Evolutionary conservation across 2,113 vertebrate genomes (phyloP).

Genomic region (Ictalurus furcatus): DNA sequence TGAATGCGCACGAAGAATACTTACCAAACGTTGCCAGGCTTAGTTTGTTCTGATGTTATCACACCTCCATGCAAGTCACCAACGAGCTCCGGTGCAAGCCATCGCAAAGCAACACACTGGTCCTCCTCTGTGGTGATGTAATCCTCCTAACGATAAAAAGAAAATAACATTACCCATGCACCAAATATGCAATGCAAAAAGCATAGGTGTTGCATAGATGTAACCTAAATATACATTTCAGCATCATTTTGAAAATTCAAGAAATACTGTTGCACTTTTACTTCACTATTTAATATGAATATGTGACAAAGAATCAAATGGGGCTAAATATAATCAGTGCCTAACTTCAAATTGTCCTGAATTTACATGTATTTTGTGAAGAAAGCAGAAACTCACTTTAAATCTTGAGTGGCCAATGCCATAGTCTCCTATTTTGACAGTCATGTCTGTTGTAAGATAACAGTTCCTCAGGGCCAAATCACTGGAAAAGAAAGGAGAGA

Average conservation of each 20-base stretch:
- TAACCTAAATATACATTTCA: conserved; percentile 50
- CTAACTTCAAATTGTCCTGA: neutral
- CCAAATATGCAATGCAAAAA: neutral
- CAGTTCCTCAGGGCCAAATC: conserved; percentile 95
- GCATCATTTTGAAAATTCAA: conserved; percentile 58
- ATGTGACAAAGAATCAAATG: neutral
- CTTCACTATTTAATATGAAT: neutral
- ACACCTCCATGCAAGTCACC: conserved; percentile 90
- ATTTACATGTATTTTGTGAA: neutral
- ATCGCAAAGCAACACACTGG: conserved; percentile 86
- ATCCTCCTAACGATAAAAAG: conserved; percentile 79
- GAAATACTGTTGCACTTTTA: neutral
- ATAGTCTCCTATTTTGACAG: conserved; percentile 96
- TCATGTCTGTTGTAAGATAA: conserved; percentile 92
- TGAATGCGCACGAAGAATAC: conserved; percentile 53
- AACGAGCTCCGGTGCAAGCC: conserved; percentile 93
- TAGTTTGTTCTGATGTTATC: conserved; percentile 88
- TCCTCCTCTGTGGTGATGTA: conserved; percentile 93
- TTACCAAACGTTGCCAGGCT: conserved; percentile 94
- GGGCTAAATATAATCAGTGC: conserved; percentile 4
- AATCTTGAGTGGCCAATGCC: conserved; percentile 90
- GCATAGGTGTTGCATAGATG: neutral
- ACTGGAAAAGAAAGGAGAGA: conserved; percentile 64
- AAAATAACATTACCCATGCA: neutral
- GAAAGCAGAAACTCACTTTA: conserved; percentile 77